phyloP scores from a whole-genome alignment of 2,888 invertebrate genomes.

The Stenichneumon culpator region DNA sequence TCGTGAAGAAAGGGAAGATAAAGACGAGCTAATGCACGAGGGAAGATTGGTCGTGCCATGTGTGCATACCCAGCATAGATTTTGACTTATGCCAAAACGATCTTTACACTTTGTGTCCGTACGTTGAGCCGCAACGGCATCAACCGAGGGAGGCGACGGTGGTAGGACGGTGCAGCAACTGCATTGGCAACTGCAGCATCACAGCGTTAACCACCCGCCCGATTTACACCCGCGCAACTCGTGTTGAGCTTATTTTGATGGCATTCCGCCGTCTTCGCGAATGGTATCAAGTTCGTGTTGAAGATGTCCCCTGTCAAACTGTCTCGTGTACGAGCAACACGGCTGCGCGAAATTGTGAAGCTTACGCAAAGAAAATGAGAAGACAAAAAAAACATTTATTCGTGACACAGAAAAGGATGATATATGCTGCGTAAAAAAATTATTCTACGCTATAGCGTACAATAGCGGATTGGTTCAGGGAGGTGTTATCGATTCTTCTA shows the following conservation, averaged over 20 bases:
- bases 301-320: slow-evolving; percentile 73
- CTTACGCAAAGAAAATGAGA: slow-evolving; percentile 48
- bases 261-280: slow-evolving; percentile 81
- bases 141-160: slow-evolving; percentile 12
- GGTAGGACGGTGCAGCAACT: slow-evolving; percentile 34
- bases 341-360: slow-evolving; percentile 49
- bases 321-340: slow-evolving; percentile 68
- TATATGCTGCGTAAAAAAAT: slow-evolving; percentile 41
- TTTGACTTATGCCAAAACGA: slow-evolving; percentile 84
- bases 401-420: slow-evolving; percentile 56
- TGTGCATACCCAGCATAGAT: slow-evolving; percentile 79
- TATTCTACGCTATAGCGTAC: slow-evolving; percentile 4
- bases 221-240: slow-evolving; percentile 66
- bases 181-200: slow-evolving; percentile 50
- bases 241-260: slow-evolving; percentile 81
- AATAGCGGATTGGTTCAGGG: slow-evolving; percentile 14
- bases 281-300: slow-evolving; percentile 79
- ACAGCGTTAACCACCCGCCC: slow-evolving; percentile 72
- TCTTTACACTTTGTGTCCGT: slow-evolving; percentile 82
- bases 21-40: slow-evolving; percentile 51
- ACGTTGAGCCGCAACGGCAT: slow-evolving; percentile 56
- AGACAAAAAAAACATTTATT: slow-evolving; percentile 36
- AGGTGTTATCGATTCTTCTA: slow-evolving; percentile 32
- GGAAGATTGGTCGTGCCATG: slow-evolving; percentile 72
- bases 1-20: slow-evolving; percentile 32